These are phyloP conservation scores for Tupaia tana DNA, from an alignment of 2,113 vertebrate genomes.

Conservation along the genomic window DNA sequence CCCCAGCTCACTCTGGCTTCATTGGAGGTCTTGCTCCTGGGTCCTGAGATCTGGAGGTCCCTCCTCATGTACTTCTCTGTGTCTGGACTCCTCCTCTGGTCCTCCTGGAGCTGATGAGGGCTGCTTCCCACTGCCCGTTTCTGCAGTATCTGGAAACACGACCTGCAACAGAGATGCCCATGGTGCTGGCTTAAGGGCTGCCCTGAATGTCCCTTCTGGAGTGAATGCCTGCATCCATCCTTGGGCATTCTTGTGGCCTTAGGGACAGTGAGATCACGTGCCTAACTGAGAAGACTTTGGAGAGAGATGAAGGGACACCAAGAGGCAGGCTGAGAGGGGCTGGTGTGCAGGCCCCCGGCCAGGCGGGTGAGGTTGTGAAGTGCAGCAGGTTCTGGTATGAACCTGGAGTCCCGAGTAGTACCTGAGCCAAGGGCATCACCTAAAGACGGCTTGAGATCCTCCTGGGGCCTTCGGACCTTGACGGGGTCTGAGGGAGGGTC, in stretches of 20 bases:
- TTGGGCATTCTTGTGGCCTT: background rate
- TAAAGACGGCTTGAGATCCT: background rate
- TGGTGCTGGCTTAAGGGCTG: background rate
- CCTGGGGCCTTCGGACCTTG: background rate
- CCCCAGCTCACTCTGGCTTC: slow-evolving; percentile 50
- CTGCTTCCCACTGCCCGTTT: background rate
- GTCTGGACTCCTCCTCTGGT: background rate
- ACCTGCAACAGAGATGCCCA: slow-evolving; percentile 22
- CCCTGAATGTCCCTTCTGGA: background rate
- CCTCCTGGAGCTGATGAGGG: background rate
- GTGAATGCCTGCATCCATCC: background rate
- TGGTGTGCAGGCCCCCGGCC: background rate
- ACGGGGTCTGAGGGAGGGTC: background rate
- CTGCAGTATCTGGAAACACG: background rate
- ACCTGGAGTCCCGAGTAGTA: background rate
- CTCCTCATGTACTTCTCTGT: background rate
- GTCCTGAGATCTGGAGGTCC: background rate
- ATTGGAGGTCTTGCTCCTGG: background rate
- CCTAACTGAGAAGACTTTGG: background rate
- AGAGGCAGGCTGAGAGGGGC: background rate
- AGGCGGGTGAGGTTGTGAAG: background rate
- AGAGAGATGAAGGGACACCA: background rate
- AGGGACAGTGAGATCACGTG: background rate
- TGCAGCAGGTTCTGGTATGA: background rate
- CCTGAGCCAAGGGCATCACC: background rate